Base-by-base conservation (phyloP, 92 coral and sea anemone species). In the Porites divaricata region DNA sequence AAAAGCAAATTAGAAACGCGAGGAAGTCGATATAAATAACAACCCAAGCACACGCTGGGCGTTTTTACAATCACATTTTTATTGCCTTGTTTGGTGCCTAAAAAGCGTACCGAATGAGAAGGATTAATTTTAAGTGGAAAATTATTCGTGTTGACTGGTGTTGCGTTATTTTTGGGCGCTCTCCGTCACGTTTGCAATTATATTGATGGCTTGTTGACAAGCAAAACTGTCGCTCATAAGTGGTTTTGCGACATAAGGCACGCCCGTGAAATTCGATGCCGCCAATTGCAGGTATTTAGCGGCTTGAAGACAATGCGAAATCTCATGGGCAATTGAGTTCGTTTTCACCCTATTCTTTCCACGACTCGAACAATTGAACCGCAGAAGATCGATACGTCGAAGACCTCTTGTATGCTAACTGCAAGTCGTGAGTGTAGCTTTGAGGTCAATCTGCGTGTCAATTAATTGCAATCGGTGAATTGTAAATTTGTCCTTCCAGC, bases 301-400 rank as follows among this genome's bases (percentile, higher is more conserved):
- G 95, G 98, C 85, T 91, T 85, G 25, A 71, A 75, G 83, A 88
- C 93, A 92, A 92, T 87, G 88, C 82, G 62, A 87, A 78, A 94
- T 89, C 89, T 92, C 87, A 89, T 88, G 95, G 93, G 89, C 91
- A 94, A 94, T 94, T 94, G 95, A 86, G 89, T 87, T 88, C 70
- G 76, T 75, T 85, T 73, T 86, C 83, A 88, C 68, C 89, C 84
- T 89, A 91, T 94, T 94, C 86, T 87, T 86, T 74, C 76, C 87
- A 78, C 78, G 54, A 35, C 82, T 59, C 72, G 85, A 89, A 92
- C 92, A 90, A 92, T 85, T 78, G 85, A 80, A 87, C 80, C 76
- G 72, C 87, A 87, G 87, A 89, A 89, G 91, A 35, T 35, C 45
- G 45, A 78, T 82, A 63, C 76, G 87, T 77, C 75, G 74, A 73